Evolutionary conservation across 2,888 invertebrate genomes (phyloP), one percentile per base, ranked within the genome.

Genomic region (Protophormia terraenovae): DNA sequence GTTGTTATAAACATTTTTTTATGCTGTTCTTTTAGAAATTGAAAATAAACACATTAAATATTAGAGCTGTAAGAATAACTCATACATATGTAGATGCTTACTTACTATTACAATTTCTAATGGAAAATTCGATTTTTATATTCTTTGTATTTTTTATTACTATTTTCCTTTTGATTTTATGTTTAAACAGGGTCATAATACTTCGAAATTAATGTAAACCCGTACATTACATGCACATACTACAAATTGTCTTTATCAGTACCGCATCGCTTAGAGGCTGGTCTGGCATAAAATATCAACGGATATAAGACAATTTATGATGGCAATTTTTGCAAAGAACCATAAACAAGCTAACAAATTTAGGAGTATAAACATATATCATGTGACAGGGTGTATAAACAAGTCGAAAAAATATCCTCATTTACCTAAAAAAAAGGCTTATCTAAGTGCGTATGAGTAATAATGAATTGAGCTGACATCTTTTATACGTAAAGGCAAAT

Each of bases 31-130:
- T 27, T 6, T 14, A 10, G 12, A 72, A 72, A 72, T 72, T 41
- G 45, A 58, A 72, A 41, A 72, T 41, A 41, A 71, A 71, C 27
- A 72, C 19, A 72, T 72, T 58, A 41, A 45, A 58, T 55, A 27
- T 53, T 14, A 14, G 24, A 14, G 19, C 10, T 50, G 50, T 50
- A n/a, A 45, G 2, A 16, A 45, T 6, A 45, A 16, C 19, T 19
- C 47, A 3, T 10, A 22, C 8, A 22, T 22, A 22, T 5, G n/a
- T n/a, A 14, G 4, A 41, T n/a, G 8, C 12, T 35, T 35, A 41
- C 14, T 1, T 41, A n/a, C n/a, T 41, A 41, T 41, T 41, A n/a
- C 27, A 72, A 55, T 58, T 58, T 58, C 16, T 7, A 41, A 58
- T 29, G 41, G 16, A 16, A 72, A 41, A 29, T 27, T 58, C 12